Evolutionary conservation across 2,888 invertebrate genomes (phyloP).

Genomic region (Neocrepidodera transversa): DNA sequence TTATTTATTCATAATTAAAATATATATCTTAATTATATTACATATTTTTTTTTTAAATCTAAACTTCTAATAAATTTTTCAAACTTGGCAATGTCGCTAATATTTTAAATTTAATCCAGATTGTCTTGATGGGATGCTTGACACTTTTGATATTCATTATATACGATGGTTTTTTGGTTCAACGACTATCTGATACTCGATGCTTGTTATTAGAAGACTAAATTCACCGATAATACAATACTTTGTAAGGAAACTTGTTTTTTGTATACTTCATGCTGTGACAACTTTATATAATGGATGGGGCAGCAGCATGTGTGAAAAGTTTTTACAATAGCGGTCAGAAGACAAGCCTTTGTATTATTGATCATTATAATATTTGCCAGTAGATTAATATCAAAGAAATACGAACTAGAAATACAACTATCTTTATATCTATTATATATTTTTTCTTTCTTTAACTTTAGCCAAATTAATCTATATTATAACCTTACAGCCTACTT

Average conservation of each 20-base stretch:
- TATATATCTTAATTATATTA: too few species aligned
- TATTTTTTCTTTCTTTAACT: too few species aligned
- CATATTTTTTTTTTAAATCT: too few species aligned
- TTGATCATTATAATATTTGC: background rate
- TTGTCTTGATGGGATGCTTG: slow-evolving; percentile 33
- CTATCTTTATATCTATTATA: too few species aligned
- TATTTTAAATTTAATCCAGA: slow-evolving; percentile 30
- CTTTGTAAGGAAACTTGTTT: slow-evolving; percentile 36
- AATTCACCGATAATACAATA: slow-evolving; percentile 28
- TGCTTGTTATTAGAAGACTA: slow-evolving; percentile 32
- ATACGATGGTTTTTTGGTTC: slow-evolving; percentile 32
- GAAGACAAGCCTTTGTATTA: background rate
- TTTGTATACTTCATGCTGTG: slow-evolving; percentile 17
- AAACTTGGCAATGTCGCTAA: slow-evolving; percentile 14
- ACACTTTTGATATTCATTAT: slow-evolving; percentile 32
- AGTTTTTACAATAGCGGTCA: slow-evolving; percentile 9
- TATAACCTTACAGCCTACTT: too few species aligned
- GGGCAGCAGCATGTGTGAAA: slow-evolving; percentile 21
- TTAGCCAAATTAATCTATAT: too few species aligned
- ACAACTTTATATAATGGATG: slow-evolving; percentile 27
- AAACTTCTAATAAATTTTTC: background rate
- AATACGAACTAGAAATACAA: too few species aligned
- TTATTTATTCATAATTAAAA: too few species aligned
- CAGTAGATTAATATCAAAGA: background rate
- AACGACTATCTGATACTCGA: slow-evolving; percentile 28